Conservation (phyloP, 2,113 vertebrate species). For the Nyctereutes procyonoides region DNA sequence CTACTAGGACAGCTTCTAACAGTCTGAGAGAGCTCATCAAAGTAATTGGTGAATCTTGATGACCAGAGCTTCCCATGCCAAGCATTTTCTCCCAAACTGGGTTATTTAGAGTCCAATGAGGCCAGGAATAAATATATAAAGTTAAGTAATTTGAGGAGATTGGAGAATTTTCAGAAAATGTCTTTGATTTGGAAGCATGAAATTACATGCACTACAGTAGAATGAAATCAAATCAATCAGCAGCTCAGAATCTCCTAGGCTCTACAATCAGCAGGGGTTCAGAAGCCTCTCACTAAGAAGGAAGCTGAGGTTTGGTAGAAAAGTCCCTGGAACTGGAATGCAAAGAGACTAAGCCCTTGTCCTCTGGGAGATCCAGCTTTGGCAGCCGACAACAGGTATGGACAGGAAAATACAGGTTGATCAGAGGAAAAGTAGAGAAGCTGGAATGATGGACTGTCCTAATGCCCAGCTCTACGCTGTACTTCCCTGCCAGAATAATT, state of each 20-base stretch:
- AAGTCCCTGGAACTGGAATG: not conserved
- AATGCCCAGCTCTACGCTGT: not conserved
- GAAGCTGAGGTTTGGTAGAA: not conserved
- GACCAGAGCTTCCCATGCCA: slow-evolving; percentile 56
- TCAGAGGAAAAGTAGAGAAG: not conserved
- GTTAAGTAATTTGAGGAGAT: slow-evolving; percentile 69
- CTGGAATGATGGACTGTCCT: not conserved
- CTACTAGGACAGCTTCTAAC: not conserved
- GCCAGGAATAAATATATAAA: slow-evolving; percentile 76
- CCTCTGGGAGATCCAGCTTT: not conserved
- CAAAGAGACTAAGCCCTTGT: not conserved
- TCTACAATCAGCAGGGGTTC: slow-evolving; percentile 62
- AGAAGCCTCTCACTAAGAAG: not conserved
- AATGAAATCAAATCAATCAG: slow-evolving; percentile 80
- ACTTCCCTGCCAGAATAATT: not conserved
- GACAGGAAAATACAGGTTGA: not conserved
- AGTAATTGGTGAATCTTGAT: slow-evolving; percentile 71
- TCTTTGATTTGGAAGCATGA: slow-evolving; percentile 75
- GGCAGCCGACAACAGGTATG: not conserved
- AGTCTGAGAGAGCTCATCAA: slow-evolving; percentile 67
- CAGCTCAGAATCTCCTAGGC: not conserved
- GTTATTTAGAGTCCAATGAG: slow-evolving; percentile 75
- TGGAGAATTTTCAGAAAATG: slow-evolving; percentile 76
- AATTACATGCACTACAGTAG: slow-evolving; percentile 71
- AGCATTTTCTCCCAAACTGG: slow-evolving; percentile 65